phyloP scores from a whole-genome alignment of 2,113 vertebrate genomes.

The Chloroceryle aenea region DNA sequence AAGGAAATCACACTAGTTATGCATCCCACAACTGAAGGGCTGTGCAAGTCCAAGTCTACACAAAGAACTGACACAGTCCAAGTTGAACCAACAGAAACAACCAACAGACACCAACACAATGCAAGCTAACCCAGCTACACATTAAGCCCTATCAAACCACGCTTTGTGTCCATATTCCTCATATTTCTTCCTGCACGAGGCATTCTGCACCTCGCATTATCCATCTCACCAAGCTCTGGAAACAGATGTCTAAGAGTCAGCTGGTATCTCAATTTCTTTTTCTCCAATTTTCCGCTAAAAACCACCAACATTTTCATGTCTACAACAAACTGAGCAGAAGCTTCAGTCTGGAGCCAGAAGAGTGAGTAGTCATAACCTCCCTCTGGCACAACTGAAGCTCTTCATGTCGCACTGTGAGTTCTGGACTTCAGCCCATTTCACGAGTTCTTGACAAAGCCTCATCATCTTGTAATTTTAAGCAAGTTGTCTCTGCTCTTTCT shows the following conservation, averaged over 20 bases:
- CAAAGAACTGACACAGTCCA: background rate
- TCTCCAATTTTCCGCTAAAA: background rate
- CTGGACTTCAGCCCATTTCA: background rate
- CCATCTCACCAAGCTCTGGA: background rate
- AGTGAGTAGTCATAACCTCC: background rate
- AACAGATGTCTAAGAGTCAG: background rate
- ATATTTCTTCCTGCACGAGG: background rate
- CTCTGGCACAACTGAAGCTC: background rate
- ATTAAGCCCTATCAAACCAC: background rate
- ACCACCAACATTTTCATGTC: background rate
- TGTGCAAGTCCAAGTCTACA: background rate
- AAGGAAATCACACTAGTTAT: background rate
- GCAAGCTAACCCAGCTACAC: background rate
- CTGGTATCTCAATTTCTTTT: background rate
- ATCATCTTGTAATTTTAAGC: background rate
- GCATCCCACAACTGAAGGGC: accelerated
- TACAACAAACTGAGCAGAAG: background rate
- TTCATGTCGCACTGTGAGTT: background rate
- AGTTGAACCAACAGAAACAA: background rate
- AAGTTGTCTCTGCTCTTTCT: background rate
- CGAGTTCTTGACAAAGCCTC: background rate
- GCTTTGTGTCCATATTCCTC: background rate
- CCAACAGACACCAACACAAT: background rate
- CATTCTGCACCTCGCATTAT: background rate
- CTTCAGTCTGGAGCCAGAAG: background rate